These are phyloP conservation scores for Formica selysi DNA, from an alignment of 1,140 invertebrate genomes.

Conservation along the genomic window DNA sequence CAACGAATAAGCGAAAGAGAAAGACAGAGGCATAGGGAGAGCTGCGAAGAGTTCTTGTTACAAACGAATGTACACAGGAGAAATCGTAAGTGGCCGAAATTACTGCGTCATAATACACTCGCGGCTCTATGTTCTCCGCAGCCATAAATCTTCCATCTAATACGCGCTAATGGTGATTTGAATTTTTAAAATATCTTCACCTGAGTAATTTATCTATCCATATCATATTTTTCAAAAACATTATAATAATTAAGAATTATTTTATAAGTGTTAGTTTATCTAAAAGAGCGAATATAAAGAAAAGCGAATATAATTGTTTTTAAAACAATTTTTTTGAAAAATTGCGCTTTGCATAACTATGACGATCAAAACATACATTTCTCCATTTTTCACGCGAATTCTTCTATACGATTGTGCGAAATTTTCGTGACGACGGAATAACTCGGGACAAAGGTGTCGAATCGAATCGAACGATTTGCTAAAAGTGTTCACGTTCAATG, in stretches of 20 bases:
- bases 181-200: background rate
- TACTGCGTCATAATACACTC: slow-evolving; percentile 47
- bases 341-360: background rate
- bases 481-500: slow-evolving; percentile 14
- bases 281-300: background rate
- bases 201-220: background rate
- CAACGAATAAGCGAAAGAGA: slow-evolving; percentile 57
- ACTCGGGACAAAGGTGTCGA: slow-evolving; percentile 46
- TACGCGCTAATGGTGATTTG: slow-evolving; percentile 24
- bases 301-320: background rate
- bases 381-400: slow-evolving; percentile 1
- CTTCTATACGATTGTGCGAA: slow-evolving; percentile 2
- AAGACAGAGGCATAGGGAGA: background rate
- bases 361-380: background rate
- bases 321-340: background rate
- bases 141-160: slow-evolving; percentile 34
- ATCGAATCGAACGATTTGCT: slow-evolving; percentile 60
- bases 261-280: background rate
- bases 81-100: slow-evolving; percentile 72
- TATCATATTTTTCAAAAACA: background rate
- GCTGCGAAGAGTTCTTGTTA: slow-evolving; percentile 60
- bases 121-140: slow-evolving; percentile 42
- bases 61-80: slow-evolving; percentile 52
- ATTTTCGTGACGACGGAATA: slow-evolving; percentile 32
- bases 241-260: background rate